A percentile compares a stretch with the other conserved stretches of the same genome.
Evolutionary conservation across 2,113 vertebrate species (phyloP).

Genomic region (Cariama cristata): DNA sequence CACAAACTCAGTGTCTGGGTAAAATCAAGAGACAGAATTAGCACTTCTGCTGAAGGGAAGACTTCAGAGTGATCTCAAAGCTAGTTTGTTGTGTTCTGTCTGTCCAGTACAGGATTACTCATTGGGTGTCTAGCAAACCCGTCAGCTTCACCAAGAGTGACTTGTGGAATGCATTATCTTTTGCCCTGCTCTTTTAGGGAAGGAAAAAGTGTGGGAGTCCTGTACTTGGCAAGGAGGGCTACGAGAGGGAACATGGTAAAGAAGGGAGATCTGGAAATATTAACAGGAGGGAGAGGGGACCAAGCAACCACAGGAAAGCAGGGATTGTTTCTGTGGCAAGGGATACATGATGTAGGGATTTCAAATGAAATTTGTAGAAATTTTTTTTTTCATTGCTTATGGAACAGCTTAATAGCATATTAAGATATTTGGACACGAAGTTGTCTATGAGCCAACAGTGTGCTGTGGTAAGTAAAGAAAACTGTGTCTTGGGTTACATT

Average conservation of each 20-base stretch:
- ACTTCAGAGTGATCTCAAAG: background rate
- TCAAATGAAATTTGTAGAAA: background rate
- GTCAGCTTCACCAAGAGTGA: background rate
- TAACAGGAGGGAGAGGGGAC: background rate
- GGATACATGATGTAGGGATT: background rate
- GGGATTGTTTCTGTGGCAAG: background rate
- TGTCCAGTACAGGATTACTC: background rate
- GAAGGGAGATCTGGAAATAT: background rate
- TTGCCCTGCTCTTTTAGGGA: background rate
- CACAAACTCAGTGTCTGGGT: background rate
- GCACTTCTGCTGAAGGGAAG: background rate
- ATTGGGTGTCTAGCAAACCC: background rate
- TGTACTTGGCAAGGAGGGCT: background rate
- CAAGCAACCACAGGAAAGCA: background rate
- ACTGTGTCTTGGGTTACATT: background rate
- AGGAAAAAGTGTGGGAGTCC: background rate
- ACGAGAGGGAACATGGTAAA: background rate
- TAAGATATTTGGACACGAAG: background rate
- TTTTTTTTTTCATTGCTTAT: background rate
- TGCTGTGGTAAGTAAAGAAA: background rate
- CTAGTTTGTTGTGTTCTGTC: background rate
- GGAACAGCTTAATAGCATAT: background rate
- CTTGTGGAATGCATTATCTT: background rate
- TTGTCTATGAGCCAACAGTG: background rate
- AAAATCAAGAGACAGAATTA: background rate